Percentiles rank a stretch among this genome's conserved stretches.
These are phyloP conservation scores for Ennomos fuscantarius DNA, from an alignment of 2,888 invertebrate species.

Conservation along the genomic window DNA sequence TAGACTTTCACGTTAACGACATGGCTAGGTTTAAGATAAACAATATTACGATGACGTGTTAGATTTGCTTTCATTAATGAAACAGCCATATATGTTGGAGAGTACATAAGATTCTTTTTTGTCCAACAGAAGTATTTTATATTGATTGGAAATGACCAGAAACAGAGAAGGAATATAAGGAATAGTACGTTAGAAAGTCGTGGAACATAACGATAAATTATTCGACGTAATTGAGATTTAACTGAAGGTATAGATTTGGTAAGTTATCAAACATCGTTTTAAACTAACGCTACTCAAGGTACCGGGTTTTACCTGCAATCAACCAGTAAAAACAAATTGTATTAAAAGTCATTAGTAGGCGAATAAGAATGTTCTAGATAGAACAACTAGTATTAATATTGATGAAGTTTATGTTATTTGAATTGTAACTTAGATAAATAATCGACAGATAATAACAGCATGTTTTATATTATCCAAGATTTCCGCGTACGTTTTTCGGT, in stretches of 20 bases:
- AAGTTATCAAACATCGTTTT: conserved; percentile 60
- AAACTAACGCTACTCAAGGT: conserved; percentile 72
- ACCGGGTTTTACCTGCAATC: conserved; percentile 62
- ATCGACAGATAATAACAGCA: conserved; percentile 61
- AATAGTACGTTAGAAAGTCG: conserved; percentile 1
- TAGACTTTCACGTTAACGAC: conserved; percentile 1
- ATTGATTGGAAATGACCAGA: conserved; percentile 19
- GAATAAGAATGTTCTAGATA: conserved; percentile 43
- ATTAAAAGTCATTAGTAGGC: conserved; percentile 55
- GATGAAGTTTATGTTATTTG: conserved; percentile 42
- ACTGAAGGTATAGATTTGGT: conserved; percentile 10
- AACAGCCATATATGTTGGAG: not conserved
- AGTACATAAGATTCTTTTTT: conserved; percentile 11
- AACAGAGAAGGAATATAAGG: conserved; percentile 12
- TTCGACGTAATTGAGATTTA: conserved; percentile 10
- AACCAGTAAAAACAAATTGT: conserved; percentile 56
- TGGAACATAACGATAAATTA: conserved; percentile 7
- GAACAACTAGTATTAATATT: conserved; percentile 46
- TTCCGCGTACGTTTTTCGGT: conserved; percentile 20
- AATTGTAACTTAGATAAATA: conserved; percentile 19
- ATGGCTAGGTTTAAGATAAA: not conserved
- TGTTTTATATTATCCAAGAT: conserved; percentile 43
- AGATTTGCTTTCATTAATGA: not conserved
- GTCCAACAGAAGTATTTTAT: conserved; percentile 22
- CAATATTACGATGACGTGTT: conserved; percentile 2